Evolutionary conservation across 2,888 invertebrate species (phyloP).

Genomic region (Lepetodrilus schrolli): DNA sequence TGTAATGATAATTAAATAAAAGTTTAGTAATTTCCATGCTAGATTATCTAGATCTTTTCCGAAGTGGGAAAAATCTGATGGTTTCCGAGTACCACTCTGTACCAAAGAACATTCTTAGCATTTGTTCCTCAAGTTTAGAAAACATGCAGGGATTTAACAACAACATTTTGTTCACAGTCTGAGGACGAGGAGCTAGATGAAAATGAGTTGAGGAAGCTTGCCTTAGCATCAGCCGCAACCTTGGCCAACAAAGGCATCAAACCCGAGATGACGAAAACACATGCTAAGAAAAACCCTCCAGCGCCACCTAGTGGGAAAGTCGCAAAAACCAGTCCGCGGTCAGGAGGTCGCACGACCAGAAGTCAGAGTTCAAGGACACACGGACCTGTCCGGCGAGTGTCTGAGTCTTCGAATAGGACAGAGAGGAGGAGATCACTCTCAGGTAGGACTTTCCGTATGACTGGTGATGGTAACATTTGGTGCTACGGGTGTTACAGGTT

Average conservation of each 20-base stretch:
- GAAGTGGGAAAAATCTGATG: too few species aligned
- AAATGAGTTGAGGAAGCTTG: constrained; percentile 59
- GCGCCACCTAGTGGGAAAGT: neutral
- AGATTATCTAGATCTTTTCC: too few species aligned
- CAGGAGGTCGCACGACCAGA: neutral
- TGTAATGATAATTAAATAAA: too few species aligned
- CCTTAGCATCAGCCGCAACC: constrained; percentile 52
- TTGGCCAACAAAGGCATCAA: constrained; percentile 25
- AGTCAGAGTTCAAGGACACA: neutral
- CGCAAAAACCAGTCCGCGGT: neutral
- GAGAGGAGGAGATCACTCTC: constrained; percentile 30
- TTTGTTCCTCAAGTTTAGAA: too few species aligned
- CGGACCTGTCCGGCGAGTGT: too few species aligned
- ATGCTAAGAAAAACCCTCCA: neutral
- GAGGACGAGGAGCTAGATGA: constrained; percentile 58
- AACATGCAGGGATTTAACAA: too few species aligned
- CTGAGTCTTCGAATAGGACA: neutral
- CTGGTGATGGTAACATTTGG: neutral
- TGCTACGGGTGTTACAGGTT: too few species aligned
- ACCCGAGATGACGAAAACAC: neutral
- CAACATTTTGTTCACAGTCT: too few species aligned
- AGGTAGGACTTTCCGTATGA: neutral
- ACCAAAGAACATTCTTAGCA: too few species aligned
- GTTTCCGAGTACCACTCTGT: too few species aligned
- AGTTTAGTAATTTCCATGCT: too few species aligned